Evolutionary conservation across 2,797 vertebrate genomes (phyloP).

Genomic region (Poeciliopsis turneri): DNA sequence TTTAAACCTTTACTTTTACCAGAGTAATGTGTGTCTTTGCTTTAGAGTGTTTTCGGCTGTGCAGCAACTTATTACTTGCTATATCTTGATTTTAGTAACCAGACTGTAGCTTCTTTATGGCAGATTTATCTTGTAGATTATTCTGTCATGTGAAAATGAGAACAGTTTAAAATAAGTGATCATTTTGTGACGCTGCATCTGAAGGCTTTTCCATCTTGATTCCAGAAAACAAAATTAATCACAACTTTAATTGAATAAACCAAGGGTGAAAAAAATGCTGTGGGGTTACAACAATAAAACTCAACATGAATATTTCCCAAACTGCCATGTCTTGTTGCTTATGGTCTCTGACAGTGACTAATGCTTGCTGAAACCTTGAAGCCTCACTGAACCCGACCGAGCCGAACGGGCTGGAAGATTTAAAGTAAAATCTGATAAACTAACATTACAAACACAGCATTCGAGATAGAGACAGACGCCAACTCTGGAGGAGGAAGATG

Average conservation of each 20-base stretch:
- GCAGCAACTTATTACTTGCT: background rate
- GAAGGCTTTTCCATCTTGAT: background rate
- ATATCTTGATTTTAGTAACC: background rate
- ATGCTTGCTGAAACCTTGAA: background rate
- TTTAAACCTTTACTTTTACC: background rate
- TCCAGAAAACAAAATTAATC: background rate
- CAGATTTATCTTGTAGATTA: background rate
- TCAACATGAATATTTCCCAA: background rate
- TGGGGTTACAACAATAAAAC: background rate
- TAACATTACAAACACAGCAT: background rate
- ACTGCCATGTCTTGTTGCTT: background rate
- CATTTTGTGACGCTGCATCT: background rate
- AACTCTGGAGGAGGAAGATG: constrained; percentile 24
- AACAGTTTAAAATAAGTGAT: background rate
- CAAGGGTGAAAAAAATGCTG: background rate
- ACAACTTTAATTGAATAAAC: background rate
- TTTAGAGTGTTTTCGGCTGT: background rate
- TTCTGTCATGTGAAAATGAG: background rate
- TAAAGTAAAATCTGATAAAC: background rate
- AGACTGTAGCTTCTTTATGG: background rate
- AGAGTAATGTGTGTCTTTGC: background rate
- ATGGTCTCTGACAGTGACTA: background rate
- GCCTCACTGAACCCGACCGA: background rate
- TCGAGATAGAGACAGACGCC: constrained; percentile 2
- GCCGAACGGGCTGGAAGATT: background rate